Base-by-base conservation (phyloP, 2,113 vertebrate species). In the Clarias batrachus region DNA sequence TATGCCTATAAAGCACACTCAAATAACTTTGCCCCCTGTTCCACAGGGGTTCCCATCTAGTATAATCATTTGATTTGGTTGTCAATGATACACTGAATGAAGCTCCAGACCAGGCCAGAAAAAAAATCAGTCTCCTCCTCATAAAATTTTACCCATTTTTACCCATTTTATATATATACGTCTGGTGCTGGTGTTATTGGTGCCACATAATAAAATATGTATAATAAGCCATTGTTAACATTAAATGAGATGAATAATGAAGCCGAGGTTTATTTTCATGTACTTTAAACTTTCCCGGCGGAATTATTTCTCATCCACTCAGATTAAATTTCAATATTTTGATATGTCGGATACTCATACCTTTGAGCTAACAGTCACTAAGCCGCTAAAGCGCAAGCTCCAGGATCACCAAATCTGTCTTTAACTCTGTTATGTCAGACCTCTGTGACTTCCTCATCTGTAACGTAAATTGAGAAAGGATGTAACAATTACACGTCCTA, bases 401-500 rank as follows among this genome's bases (percentile, higher is more conserved):
- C n/a, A 80, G 23, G 57, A 37, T 56, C 13, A 3, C 2, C 62
- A 79, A 56, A 70, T 59, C 85, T 41, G 33, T 81, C 65, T 52
- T 81, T 48, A 73, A 81, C 85, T 78, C 65, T 59, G 52, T 80
- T 60, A 62, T 21, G 68, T 30, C 77, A 48, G 77, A 66, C 14
- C 23, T 84, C 57, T n/a, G 60, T 23, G 62, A 54, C 84, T 19
- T 41, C 57, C 62, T 78, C 87, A 88, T 66, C 23, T 60, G 25
- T 83, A 74, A 48, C 16, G 3, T 5, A 74, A 87, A 87, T 81
- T 78, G 52, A 82, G 4, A 70, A 62, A 76, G 80, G 68, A 78
- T 77, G 30, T 37, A 56, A 73, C 17, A 41, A 83, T 82, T 73
- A 63, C 27, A 33, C 54, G 27, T 82, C 77, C 54, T 83, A 83